Base-by-base conservation (phyloP, 1,140 invertebrate genomes). In the Elysia chlorotica region DNA sequence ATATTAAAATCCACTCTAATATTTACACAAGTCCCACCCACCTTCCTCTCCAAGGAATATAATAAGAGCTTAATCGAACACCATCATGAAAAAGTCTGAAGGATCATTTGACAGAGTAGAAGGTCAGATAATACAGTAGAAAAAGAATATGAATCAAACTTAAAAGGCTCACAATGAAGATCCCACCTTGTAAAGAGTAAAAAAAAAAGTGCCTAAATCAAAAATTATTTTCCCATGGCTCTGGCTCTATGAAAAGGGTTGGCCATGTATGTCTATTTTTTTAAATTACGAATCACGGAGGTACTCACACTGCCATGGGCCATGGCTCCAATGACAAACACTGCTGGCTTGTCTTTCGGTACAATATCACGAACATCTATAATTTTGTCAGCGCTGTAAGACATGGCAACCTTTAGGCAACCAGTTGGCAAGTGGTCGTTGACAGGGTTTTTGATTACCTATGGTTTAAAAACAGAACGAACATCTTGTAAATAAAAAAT, bases 401-500 rank as follows among this genome's bases (percentile, higher is more conserved):
- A 97, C 88, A 95, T 98, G 0, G 91, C 92, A 73, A 96, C 90
- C 89, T 98, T 99, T 66, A 89, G 91, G 78, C 95, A 96, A 53
- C 97, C 97, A 28, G 96, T 93, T n/a, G 98, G 98, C 33, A 99
- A 88, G 89, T 99, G 96, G 84, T 95, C 91, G 2, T 93, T 95
- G 0, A 99, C 90, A 2, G 98, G 98, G 89, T 99, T 99, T 87
- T 97, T 98, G 54, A 99, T 98, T 5, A 99, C 95, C 87, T 89
- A 73, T 80, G 38, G 23, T n/a, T n/a, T n/a, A n/a, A n/a, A n/a
- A n/a, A n/a, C n/a, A n/a, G n/a, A n/a, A n/a, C n/a, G n/a, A n/a
- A n/a, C n/a, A n/a, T n/a, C n/a, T n/a, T n/a, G n/a, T n/a, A n/a
- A n/a, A n/a, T n/a, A n/a, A n/a, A n/a, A n/a, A n/a, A n/a, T n/a